Evolutionary conservation across 2,888 invertebrate species (phyloP).

Genomic region (Drosophila testacea): DNA sequence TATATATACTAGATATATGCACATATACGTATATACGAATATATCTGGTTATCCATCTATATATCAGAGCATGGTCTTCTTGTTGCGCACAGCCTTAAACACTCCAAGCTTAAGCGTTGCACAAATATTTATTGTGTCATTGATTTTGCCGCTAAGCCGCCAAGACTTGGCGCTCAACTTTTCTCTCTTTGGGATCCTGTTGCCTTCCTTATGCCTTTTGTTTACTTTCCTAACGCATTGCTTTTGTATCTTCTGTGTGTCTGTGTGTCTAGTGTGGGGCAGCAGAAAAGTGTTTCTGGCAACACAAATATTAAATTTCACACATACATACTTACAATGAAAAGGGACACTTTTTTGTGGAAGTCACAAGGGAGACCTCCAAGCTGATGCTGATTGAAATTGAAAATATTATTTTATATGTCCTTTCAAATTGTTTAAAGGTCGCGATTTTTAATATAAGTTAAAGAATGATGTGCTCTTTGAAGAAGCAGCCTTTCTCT

Average conservation of each 20-base stretch:
- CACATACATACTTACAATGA: slow-evolving; percentile 38
- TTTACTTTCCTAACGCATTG: slow-evolving; percentile 55
- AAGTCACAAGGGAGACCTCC: slow-evolving; percentile 41
- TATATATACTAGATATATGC: slow-evolving; percentile 2
- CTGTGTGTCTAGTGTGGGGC: slow-evolving; percentile 16
- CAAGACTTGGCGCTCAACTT: slow-evolving; percentile 63
- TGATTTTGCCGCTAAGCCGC: slow-evolving; percentile 80
- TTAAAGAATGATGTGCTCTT: background rate
- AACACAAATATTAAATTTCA: slow-evolving; percentile 75
- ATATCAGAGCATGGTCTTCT: slow-evolving; percentile 41
- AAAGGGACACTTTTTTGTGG: slow-evolving; percentile 35
- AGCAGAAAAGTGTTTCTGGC: slow-evolving; percentile 34
- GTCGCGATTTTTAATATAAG: background rate
- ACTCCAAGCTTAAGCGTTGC: slow-evolving; percentile 72
- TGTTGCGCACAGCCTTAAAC: slow-evolving; percentile 68
- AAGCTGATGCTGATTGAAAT: slow-evolving; percentile 55
- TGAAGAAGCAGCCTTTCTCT: background rate
- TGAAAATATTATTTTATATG: slow-evolving; percentile 38
- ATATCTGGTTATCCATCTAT: slow-evolving; percentile 35
- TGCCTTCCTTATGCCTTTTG: slow-evolving; percentile 23
- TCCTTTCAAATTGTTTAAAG: slow-evolving; percentile 9
- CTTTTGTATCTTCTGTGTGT: slow-evolving; percentile 24
- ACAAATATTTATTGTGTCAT: slow-evolving; percentile 82
- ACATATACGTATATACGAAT: slow-evolving; percentile 20
- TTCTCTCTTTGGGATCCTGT: slow-evolving; percentile 28